Evolutionary conservation across 1,140 invertebrate species (phyloP).

Genomic region (Adoxophyes honmai): DNA sequence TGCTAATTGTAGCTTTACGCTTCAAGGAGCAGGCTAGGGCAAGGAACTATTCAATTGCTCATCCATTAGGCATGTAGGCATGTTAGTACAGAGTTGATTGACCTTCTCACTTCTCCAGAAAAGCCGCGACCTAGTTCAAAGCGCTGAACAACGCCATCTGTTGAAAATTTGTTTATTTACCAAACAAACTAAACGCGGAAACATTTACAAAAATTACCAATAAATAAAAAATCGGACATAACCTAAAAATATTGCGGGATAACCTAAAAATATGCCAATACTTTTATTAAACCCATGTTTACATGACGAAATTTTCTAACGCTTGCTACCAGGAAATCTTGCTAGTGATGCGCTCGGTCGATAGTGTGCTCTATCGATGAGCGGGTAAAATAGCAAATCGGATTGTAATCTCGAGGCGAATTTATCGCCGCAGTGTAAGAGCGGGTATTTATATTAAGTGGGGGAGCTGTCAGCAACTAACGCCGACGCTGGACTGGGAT

Average conservation of each 20-base stretch:
- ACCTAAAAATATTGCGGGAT: slow-evolving; percentile 21
- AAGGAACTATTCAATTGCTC: not conserved
- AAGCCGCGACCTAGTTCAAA: not conserved
- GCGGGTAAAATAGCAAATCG: slow-evolving; percentile 44
- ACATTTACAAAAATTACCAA: slow-evolving; percentile 4
- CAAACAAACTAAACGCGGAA: not conserved
- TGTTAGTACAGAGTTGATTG: slow-evolving; percentile 3
- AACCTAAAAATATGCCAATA: slow-evolving; percentile 34
- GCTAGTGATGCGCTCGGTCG: slow-evolving; percentile 28
- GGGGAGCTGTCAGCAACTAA: slow-evolving; percentile 70
- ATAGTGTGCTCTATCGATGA: slow-evolving; percentile 53
- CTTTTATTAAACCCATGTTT: slow-evolving; percentile 31
- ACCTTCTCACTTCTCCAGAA: slow-evolving; percentile 6
- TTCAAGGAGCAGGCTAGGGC: not conserved
- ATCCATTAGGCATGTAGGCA: not conserved
- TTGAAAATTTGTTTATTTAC: not conserved
- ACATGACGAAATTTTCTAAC: slow-evolving; percentile 40
- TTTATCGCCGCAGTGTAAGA: slow-evolving; percentile 61
- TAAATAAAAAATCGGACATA: slow-evolving; percentile 1
- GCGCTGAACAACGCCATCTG: not conserved
- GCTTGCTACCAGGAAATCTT: slow-evolving; percentile 31
- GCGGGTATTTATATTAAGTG: slow-evolving; percentile 74
- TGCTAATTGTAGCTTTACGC: no score
- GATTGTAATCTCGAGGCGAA: slow-evolving; percentile 39
- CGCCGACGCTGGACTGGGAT: slow-evolving; percentile 57